Percentiles rank a stretch among this genome's conserved stretches.
Conservation (phyloP, 2,888 invertebrate genomes). For the Lepidochrysops patricia region DNA sequence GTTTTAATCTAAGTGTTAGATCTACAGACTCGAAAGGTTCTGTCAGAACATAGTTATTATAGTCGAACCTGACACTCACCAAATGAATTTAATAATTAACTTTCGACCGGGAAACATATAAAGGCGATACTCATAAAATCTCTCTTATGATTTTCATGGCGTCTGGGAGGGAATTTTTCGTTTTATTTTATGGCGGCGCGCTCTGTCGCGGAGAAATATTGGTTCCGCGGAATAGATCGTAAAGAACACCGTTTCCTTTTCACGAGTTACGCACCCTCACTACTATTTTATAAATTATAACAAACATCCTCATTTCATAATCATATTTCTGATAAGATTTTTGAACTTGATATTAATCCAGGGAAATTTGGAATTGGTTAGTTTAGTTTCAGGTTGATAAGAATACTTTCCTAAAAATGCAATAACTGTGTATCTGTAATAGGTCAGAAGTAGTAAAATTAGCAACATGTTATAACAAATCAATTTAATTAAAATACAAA, state of each 20-base stretch:
- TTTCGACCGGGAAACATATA: conserved; percentile 49
- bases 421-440: no score
- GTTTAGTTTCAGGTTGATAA: no score
- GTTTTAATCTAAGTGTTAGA: no score
- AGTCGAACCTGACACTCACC: not conserved
- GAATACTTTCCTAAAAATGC: no score
- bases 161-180: conserved; percentile 70
- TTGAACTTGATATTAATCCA: not conserved
- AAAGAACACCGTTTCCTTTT: conserved; percentile 70
- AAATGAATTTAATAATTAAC: conserved; percentile 44
- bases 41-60: not conserved
- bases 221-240: conserved; percentile 73
- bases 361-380: no score
- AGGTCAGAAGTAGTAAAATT: no score
- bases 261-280: conserved; percentile 67
- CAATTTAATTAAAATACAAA: no score
- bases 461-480: no score
- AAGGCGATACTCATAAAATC: conserved; percentile 62
- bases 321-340: conserved; percentile 20
- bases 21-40: conserved; percentile 38
- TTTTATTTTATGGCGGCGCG: conserved; percentile 74
- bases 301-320: conserved; percentile 50
- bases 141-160: conserved; percentile 70
- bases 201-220: conserved; percentile 74
- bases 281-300: conserved; percentile 42